Conservation (phyloP, 1,140 invertebrate species). For the Aphaenogaster floridana region DNA sequence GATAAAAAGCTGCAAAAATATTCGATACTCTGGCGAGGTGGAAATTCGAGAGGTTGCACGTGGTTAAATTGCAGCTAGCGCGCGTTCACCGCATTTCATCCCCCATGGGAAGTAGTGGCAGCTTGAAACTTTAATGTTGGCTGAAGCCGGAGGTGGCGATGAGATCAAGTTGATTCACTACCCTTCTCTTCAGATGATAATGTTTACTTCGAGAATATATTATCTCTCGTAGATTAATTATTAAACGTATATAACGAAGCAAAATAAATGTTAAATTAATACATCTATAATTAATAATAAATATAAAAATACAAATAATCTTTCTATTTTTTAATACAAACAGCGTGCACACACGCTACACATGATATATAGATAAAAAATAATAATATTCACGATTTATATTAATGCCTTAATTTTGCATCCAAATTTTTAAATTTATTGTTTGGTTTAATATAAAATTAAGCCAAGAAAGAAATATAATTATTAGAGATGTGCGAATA, state of each 20-base stretch:
- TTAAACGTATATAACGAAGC: not conserved
- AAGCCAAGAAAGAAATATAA: not conserved
- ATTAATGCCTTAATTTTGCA: not conserved
- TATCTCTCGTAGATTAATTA: not conserved
- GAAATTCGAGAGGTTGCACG: constrained; percentile 31
- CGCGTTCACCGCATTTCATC: constrained; percentile 41
- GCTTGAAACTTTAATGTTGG: constrained; percentile 50
- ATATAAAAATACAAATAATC: not conserved
- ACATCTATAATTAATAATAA: not conserved
- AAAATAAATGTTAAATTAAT: constrained; percentile 23
- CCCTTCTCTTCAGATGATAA: constrained; percentile 9
- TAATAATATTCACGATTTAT: not conserved
- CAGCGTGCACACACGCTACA: not conserved
- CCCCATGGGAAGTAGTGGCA: constrained; percentile 16
- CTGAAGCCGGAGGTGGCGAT: not conserved
- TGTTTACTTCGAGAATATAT: constrained; percentile 3
- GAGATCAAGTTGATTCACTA: constrained; percentile 46
- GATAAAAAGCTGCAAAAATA: constrained; percentile 41
- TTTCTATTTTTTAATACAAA: not conserved
- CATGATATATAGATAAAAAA: not conserved
- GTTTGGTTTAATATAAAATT: not conserved
- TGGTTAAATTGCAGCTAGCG: constrained; percentile 43
- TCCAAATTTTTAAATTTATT: not conserved
- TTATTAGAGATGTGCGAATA: no score
- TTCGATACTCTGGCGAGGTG: constrained; percentile 14